A percentile compares a stretch with the other conserved stretches of the same genome.
Conservation (phyloP, 2,113 vertebrate species). For the Brienomyrus brachyistius region DNA sequence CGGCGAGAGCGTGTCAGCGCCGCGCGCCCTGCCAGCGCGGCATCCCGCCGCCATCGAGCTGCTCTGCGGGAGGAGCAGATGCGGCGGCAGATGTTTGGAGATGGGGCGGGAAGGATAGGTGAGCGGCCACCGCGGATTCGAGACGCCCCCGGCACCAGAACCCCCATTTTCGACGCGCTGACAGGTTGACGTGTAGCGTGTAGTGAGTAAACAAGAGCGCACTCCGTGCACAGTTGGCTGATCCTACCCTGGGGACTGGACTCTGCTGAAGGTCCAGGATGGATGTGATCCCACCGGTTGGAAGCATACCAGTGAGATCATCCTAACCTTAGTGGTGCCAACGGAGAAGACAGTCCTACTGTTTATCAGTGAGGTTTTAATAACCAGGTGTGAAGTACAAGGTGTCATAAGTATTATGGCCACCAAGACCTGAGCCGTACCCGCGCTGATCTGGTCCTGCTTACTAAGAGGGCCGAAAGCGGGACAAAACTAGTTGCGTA, state of each 20-base stretch:
- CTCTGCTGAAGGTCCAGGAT: not conserved
- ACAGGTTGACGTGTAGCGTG: not conserved
- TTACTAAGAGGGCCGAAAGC: not conserved
- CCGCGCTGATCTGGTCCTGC: not conserved
- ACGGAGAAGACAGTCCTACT: not conserved
- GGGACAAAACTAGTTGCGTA: not conserved
- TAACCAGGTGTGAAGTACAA: not conserved
- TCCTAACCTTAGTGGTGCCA: not conserved
- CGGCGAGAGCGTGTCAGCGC: not conserved
- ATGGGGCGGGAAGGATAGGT: not conserved
- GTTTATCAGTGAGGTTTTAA: not conserved
- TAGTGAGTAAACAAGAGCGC: not conserved
- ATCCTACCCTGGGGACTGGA: not conserved
- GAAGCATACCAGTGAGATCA: not conserved
- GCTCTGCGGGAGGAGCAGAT: not conserved
- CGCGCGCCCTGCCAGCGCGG: not conserved
- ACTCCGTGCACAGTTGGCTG: not conserved
- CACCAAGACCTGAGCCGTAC: not conserved
- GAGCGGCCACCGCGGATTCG: not conserved
- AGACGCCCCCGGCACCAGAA: not conserved
- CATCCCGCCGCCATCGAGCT: no score
- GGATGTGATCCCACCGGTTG: not conserved
- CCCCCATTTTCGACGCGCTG: not conserved
- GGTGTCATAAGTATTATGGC: not conserved
- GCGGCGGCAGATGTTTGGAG: not conserved